Base-by-base conservation (phyloP, 2,113 vertebrate genomes). In the Rhinoderma darwinii region DNA sequence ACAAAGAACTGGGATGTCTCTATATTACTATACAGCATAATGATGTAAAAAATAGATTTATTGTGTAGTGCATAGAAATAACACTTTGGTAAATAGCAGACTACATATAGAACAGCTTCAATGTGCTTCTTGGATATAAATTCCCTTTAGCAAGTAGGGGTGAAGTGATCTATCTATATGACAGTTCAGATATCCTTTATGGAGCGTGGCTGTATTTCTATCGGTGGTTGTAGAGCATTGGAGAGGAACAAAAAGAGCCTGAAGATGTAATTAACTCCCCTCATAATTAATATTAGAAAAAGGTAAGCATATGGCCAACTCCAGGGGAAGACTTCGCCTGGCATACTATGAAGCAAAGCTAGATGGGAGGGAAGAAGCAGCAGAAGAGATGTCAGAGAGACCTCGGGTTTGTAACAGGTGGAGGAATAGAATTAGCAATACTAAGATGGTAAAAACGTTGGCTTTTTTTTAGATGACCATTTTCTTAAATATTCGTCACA, bases 261-360 rank as follows among this genome's bases (percentile, higher is more conserved):
- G 68, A 73, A 86, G 77, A 86, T 81, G 68, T 44, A 81, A 86
- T 81, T 81, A 86, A 81, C 63, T 86, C 47, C 50, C 4, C 77
- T 86, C 68, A 81, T 86, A 86, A 86, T 86, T 86, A 82, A 81
- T 86, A 82, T 86, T 86, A 81, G 77, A 32, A 82, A 81, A 82
- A 81, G 77, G 50, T 80, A 81, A 86, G 85, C 85, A 86, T 86
- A 81, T 86, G 85, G 77, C 37, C 32, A 47, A 82, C 85, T 81
- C 47, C 44, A 50, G 50, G 63, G 77, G 77, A 81, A 86, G 84
- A 70, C 47, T 43, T 10, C 22, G 44, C 83, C 72, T 6, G 18
- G 51, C 27, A 43, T 54, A 83, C 44, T 51, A 73, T n/a, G 72
- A 84, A 76, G n/a, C 25, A 76, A 39, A 12, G 72, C 17, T 73